phyloP scores from a whole-genome alignment of 1,140 invertebrate species.

The Matsumurasca onukii region DNA sequence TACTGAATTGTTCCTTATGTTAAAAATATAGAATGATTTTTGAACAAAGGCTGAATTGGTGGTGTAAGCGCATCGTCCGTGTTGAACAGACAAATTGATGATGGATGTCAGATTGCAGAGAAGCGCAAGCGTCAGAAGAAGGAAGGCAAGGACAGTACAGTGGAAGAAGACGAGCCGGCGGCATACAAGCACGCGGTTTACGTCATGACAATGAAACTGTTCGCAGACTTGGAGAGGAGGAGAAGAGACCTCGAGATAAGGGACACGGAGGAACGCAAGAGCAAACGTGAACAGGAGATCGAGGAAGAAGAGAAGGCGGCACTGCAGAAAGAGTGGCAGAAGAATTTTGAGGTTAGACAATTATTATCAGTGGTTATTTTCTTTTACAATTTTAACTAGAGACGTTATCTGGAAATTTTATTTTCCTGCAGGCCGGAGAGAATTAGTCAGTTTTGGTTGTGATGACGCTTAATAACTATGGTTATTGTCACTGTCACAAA shows the following conservation, averaged over 20 bases:
- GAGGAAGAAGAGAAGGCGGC: conserved; percentile 88
- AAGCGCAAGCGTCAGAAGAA: conserved; percentile 95
- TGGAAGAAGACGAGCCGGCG: conserved; percentile 93
- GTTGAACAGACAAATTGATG: conserved; percentile 22
- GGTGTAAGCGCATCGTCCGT: background rate
- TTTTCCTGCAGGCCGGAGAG: too few relatives aligned
- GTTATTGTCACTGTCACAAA: too few relatives aligned
- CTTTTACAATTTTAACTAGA: too few relatives aligned
- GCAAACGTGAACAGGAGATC: conserved; percentile 92
- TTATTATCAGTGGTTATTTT: too few relatives aligned
- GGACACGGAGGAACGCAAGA: conserved; percentile 91
- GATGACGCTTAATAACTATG: too few relatives aligned
- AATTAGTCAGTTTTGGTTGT: too few relatives aligned
- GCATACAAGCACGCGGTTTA: conserved; percentile 94
- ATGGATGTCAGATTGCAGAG: conserved; percentile 73
- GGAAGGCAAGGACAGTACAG: conserved; percentile 75
- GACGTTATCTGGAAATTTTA: too few relatives aligned
- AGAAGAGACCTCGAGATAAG: conserved; percentile 76
- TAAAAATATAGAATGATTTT: too few relatives aligned
- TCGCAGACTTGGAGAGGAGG: conserved; percentile 94
- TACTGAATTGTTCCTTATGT: too few relatives aligned
- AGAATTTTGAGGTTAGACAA: conserved; percentile 94
- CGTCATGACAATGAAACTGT: conserved; percentile 98
- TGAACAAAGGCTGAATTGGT: too few relatives aligned
- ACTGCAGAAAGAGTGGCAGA: conserved; percentile 92